Evolutionary conservation across 1,140 invertebrate genomes (phyloP).

Genomic region (Riptortus pedestris): DNA sequence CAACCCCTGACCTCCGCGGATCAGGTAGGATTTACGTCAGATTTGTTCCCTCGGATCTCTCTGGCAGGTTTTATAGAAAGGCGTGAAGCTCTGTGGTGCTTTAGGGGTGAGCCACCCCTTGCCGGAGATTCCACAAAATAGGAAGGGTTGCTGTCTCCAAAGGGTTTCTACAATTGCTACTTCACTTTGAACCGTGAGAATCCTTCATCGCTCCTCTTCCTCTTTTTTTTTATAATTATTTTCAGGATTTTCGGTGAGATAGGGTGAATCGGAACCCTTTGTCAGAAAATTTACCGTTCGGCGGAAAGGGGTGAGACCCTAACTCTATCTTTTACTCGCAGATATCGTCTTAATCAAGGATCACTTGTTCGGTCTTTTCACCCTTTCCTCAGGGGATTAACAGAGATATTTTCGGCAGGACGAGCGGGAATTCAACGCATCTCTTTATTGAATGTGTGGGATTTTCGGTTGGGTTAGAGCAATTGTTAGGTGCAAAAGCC

Average conservation of each 20-base stretch:
- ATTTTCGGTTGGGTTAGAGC: no score
- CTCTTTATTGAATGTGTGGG: no score
- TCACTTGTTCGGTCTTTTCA: not conserved
- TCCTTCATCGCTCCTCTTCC: not conserved
- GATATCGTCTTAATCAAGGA: constrained; percentile 8
- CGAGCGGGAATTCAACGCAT: no score
- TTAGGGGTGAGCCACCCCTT: not conserved
- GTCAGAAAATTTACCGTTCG: not conserved
- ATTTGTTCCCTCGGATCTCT: not conserved
- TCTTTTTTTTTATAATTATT: constrained; percentile 1
- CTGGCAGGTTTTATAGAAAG: not conserved
- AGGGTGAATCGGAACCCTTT: not conserved
- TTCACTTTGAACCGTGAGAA: constrained; percentile 4
- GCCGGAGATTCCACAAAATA: not conserved
- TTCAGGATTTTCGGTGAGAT: not conserved
- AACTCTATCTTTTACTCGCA: not conserved
- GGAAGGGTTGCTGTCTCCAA: constrained; percentile 3
- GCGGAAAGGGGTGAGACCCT: not conserved
- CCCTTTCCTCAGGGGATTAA: no score
- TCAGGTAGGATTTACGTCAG: not conserved
- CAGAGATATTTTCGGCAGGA: no score
- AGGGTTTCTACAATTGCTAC: constrained; percentile 1
- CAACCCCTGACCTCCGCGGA: not conserved
- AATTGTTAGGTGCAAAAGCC: no score
- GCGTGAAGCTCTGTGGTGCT: no score